Base-by-base conservation (phyloP, 1,140 invertebrate species). In the Drosophila kurseongensis region DNA sequence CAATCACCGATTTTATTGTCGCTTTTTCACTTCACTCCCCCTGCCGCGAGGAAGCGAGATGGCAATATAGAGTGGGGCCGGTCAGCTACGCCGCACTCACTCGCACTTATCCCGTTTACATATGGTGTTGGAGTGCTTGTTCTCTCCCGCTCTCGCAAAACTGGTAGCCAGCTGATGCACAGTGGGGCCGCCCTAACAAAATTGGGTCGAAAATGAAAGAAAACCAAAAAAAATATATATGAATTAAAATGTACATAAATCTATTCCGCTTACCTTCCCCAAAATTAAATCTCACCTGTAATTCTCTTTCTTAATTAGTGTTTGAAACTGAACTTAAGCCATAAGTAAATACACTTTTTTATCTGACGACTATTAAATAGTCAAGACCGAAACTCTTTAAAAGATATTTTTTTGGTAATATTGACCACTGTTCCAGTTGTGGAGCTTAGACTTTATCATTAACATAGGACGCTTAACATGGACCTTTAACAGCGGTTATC, bases 1-100 rank as follows among this genome's bases (percentile, higher is more conserved):
- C 56, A 66, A 72, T 73, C 51, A 56, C 35, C 59, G 74, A 86
- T 80, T 80, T 85, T 85, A 85, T 86, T 77, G 66, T 73, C 59
- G 41, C 57, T 58, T 54, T 61, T 50, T 56, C 50, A 18, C 40
- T 57, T 32, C 18, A 57, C 55, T 61, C 32, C 41, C 51, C 16
- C 23, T 63, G 59, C 27, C 10, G 1, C 10, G 41, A 5, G 18
- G 14, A 45, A 36, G 65, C 52, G 66, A 36, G 66, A 71, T 9
- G 32, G 51, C 66, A 9, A 42, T 71, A 58, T 2, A 2, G 13
- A 5, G 8, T 10, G 12, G 6, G 29, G 29, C 66, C 63, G 54
- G 68, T 18, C 12, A 7, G 12, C 12, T 68, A 47, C 6, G 23
- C 14, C 36, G 32, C 18, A 12, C 61, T 32, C 61, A 2, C 23